Base-by-base conservation (phyloP, 2,888 invertebrate genomes). In the Beris morrisii region DNA sequence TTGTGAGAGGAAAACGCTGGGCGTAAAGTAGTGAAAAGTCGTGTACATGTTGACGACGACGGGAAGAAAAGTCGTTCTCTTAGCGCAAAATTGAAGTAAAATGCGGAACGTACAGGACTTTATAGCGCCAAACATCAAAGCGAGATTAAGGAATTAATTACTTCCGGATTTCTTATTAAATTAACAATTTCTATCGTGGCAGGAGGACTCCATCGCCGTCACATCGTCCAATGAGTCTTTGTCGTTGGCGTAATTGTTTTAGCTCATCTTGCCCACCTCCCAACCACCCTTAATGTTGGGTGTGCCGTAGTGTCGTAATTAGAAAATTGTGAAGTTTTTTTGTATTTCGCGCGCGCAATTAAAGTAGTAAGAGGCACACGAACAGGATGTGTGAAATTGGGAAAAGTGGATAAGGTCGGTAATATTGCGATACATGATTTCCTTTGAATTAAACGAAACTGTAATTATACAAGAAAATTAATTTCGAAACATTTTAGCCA, bases 91-190 rank as follows among this genome's bases (percentile, higher is more conserved):
- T 38, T 5, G 38, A 7, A 38, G 38, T 5, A 38, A 38, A 38
- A 38, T 38, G 38, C 38, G 38, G 9, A 38, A 38, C 38, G 38
- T 38, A 38, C 38, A 38, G 38, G 38, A 38, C 38, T 5, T 7
- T 38, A 38, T 7, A 38, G 38, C 38, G 38, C 38, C 68, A 70
- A 72, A 72, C 69, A 71, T 71, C 74, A 74, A 75, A 75, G 75
- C 71, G 71, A 75, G 72, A 76, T 75, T 76, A 75, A 74, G 75
- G 71, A 74, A 75, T 78, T 79, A 79, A 79, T 79, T 79, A 74
- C 74, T 77, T 77, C 75, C 75, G 76, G 72, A 72, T 74, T 74
- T 69, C 69, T 67, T 75, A 76, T 77, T 77, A 77, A 78, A 79
- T 77, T 78, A 77, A 74, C 75, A 75, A 77, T 76, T 75, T 74